phyloP scores from a whole-genome alignment of 2,888 invertebrate species.

The Diachrysia chrysitis region DNA sequence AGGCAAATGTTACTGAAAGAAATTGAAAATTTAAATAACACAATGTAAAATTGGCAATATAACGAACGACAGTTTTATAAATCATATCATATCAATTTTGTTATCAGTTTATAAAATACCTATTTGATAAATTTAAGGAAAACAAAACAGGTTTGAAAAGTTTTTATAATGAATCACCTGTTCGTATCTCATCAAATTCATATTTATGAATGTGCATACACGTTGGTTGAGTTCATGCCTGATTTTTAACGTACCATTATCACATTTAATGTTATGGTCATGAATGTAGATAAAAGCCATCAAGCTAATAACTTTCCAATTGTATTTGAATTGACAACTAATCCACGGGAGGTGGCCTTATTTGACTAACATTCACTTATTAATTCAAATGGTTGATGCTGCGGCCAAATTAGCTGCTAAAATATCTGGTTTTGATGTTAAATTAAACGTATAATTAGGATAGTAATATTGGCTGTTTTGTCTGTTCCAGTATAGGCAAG shows the following conservation, averaged over 20 bases:
- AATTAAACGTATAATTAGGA: slow-evolving; percentile 2
- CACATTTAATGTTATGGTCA: slow-evolving; percentile 67
- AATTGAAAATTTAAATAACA: background rate
- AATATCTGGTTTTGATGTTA: slow-evolving; percentile 27
- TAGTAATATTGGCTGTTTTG: slow-evolving; percentile 42
- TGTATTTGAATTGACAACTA: slow-evolving; percentile 83
- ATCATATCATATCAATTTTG: no score
- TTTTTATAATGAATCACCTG: slow-evolving; percentile 5
- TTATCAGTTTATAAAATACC: background rate
- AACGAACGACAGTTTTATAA: background rate
- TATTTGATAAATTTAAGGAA: background rate
- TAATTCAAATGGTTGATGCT: slow-evolving; percentile 59
- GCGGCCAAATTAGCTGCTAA: slow-evolving; percentile 49
- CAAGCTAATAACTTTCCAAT: slow-evolving; percentile 85
- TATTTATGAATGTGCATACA: slow-evolving; percentile 43
- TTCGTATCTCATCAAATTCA: slow-evolving; percentile 24
- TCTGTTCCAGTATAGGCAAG: slow-evolving; percentile 95
- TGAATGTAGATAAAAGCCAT: slow-evolving; percentile 78
- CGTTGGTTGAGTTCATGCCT: slow-evolving; percentile 72
- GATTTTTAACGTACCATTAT: slow-evolving; percentile 71
- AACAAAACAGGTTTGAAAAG: background rate
- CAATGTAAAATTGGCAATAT: background rate
- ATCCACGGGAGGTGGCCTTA: slow-evolving; percentile 84
- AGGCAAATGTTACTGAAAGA: background rate
- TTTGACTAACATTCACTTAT: slow-evolving; percentile 78